phyloP scores from a whole-genome alignment of 2,113 vertebrate genomes.

The Oceanites oceanicus region DNA sequence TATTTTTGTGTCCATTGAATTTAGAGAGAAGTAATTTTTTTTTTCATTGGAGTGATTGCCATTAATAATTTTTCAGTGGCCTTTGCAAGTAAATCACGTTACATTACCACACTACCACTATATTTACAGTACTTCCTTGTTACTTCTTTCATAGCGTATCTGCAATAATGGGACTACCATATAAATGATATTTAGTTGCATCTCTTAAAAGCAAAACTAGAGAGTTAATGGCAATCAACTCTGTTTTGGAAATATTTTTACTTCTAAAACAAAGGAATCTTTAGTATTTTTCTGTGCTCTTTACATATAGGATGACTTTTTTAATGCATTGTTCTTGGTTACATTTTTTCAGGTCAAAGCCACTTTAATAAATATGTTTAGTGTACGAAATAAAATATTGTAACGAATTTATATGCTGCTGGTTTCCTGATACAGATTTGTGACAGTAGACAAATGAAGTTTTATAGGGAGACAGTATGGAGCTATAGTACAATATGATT shows the following conservation, averaged over 20 bases:
- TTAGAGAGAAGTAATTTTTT: neutral
- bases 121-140: neutral
- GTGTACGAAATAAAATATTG: neutral
- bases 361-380: neutral
- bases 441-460: neutral
- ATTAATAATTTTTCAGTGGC: neutral
- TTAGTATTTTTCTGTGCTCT: neutral
- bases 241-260: neutral
- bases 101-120: neutral
- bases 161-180: neutral
- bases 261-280: neutral
- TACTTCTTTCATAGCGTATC: neutral
- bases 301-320: neutral
- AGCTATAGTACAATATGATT: neutral
- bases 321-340: neutral
- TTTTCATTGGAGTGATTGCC: neutral
- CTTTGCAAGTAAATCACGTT: neutral
- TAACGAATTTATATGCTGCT: neutral
- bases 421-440: neutral
- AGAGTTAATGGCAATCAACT: neutral
- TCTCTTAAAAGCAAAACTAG: neutral
- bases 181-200: neutral
- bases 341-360: slow-evolving; percentile 2
- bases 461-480: neutral
- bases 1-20: neutral